phyloP scores from a whole-genome alignment of 2,113 vertebrate genomes.

The Ceratotherium simum region DNA sequence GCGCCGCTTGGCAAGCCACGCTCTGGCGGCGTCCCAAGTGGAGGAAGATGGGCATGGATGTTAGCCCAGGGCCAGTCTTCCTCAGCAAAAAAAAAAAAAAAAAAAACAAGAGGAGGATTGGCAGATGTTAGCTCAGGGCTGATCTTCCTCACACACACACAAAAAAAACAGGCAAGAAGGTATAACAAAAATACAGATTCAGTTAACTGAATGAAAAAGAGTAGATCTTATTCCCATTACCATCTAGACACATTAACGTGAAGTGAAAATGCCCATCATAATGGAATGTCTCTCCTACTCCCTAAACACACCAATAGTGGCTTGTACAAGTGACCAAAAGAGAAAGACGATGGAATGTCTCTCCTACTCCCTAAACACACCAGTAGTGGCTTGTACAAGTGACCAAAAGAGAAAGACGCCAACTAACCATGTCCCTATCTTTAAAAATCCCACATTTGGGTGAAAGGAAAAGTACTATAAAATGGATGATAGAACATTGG shows the following conservation, averaged over 20 bases:
- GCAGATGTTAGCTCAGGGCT: no score
- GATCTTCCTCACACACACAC: no score
- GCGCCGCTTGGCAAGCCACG: no score
- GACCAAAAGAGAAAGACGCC: background rate
- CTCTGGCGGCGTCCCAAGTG: no score
- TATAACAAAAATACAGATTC: conserved; percentile 30
- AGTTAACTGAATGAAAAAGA: background rate
- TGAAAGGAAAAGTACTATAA: background rate
- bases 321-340: conserved; percentile 2
- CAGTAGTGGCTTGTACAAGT: background rate
- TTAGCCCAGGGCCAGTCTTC: no score
- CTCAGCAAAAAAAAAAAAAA: no score
- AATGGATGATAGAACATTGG: background rate
- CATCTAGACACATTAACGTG: background rate
- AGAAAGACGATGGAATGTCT: background rate
- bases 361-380: background rate
- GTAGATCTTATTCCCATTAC: background rate
- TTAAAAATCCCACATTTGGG: background rate
- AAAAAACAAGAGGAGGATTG: no score
- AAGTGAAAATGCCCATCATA: background rate
- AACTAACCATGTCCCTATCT: background rate
- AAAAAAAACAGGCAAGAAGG: background rate
- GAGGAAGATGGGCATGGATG: no score
- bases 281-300: background rate
- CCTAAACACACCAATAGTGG: background rate